Evolutionary conservation across 2,888 invertebrate genomes (phyloP).

Genomic region (Sphaeridia pumilis): DNA sequence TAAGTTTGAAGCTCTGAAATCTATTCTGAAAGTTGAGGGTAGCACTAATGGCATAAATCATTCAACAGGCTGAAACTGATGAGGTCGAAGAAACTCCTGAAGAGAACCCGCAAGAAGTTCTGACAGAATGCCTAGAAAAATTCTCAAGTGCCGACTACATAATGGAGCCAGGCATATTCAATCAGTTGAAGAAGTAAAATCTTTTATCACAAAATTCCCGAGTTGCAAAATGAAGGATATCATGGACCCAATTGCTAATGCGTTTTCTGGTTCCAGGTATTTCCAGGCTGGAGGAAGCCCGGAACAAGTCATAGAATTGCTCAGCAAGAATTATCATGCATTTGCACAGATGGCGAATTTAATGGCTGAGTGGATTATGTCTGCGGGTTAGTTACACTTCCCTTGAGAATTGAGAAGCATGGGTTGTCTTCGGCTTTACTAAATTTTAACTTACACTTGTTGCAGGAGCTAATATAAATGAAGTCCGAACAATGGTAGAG

Average conservation of each 20-base stretch:
- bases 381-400: constrained; percentile 52
- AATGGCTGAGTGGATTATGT: constrained; percentile 90
- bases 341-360: constrained; percentile 95
- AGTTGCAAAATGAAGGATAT: too few species aligned
- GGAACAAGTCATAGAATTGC: constrained; percentile 85
- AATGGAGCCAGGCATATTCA: constrained; percentile 95
- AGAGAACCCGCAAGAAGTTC: constrained; percentile 67
- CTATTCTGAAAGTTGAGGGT: too few species aligned
- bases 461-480: constrained; percentile 75
- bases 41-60: neutral
- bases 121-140: constrained; percentile 80
- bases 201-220: too few species aligned
- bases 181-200: constrained; percentile 65
- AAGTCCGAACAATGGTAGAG: constrained; percentile 95
- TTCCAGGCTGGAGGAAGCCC: constrained; percentile 92
- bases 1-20: neutral
- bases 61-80: constrained; percentile 44
- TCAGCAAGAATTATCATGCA: constrained; percentile 85
- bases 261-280: too few species aligned
- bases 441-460: too few species aligned
- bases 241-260: too few species aligned
- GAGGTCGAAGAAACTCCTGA: constrained; percentile 51
- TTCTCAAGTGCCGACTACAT: constrained; percentile 91
- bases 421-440: too few species aligned
- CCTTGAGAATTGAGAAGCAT: neutral